Evolutionary conservation across 2,113 vertebrate genomes (phyloP), one percentile per base, ranked within the genome.

Genomic region (Tinamus guttatus): DNA sequence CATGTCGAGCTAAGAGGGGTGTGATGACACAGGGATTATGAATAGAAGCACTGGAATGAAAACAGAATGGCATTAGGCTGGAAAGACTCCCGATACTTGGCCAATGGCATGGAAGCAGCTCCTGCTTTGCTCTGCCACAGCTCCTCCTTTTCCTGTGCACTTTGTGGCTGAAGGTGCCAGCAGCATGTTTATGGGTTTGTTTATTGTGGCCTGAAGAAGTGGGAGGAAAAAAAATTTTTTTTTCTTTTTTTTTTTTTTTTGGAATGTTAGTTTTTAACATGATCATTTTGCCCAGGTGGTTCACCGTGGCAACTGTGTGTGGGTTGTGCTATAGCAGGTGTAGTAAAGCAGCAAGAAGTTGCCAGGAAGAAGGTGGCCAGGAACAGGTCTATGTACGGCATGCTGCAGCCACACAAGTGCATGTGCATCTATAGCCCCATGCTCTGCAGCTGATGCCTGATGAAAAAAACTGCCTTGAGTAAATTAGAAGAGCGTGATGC

Each of bases 301-400:
- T 45, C 5, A 2, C 4, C 2, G 3, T 21, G 41, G 24, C 24
- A 71, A 40, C 24, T 1, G 0, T 62, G 0, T 62, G 65, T 2
- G 16, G 2, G 7, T 9, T 45, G 24, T 41, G 67, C 9, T 34
- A 64, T 32, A 64, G 32, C 18, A 36, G n/a, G 49, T 20, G 71
- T 17, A n/a, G 7, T 20, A 70, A 27, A 51, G 56, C 25, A 58
- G 22, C 32, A 5, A 15, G 21, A 85, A 68, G 24, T 5, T 56
- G 5, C 0, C 1, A 54, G 10, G 8, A 30, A 49, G 19, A 49
- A 49, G 47, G 14, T 7, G 65, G 4, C 0, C 1, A 10, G 8
- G 7, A 30, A 2, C 24, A 73, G 79, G 24, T 8, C 58, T 59
- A 5, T 1, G 0, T 17, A 13, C 5, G 5, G 24, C 41, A 27